Evolutionary conservation across 2,113 vertebrate species (phyloP).

Genomic region (Malurus cyaneus): DNA sequence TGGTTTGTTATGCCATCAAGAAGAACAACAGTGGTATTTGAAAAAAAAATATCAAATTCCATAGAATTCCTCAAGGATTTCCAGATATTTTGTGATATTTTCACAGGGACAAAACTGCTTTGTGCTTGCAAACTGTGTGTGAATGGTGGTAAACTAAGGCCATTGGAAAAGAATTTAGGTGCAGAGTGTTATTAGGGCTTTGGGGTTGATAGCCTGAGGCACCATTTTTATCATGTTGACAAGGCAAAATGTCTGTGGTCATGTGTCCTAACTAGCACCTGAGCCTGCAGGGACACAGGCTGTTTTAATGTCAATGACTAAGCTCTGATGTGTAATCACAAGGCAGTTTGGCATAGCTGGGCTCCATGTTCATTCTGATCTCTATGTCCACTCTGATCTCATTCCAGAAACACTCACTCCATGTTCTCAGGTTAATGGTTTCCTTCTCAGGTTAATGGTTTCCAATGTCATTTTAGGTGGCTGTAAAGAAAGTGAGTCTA

Average conservation of each 20-base stretch:
- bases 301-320: background rate
- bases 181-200: background rate
- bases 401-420: background rate
- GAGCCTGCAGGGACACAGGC: background rate
- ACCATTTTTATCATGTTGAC: background rate
- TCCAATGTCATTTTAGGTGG: slow-evolving; percentile 81
- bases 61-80: background rate
- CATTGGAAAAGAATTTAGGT: background rate
- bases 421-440: background rate
- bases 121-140: background rate
- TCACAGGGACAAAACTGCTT: background rate
- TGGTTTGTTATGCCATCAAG: background rate
- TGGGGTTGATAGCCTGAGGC: background rate
- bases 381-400: background rate
- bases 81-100: background rate
- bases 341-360: background rate
- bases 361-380: background rate
- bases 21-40: background rate
- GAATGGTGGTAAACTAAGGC: background rate
- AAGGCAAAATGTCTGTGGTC: background rate
- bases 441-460: background rate
- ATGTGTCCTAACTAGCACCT: background rate
- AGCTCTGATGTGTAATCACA: background rate
- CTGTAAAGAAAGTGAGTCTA: slow-evolving; percentile 95
- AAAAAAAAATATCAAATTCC: background rate